Base-by-base conservation (phyloP, 2,888 invertebrate genomes). In the Seira musarum region DNA sequence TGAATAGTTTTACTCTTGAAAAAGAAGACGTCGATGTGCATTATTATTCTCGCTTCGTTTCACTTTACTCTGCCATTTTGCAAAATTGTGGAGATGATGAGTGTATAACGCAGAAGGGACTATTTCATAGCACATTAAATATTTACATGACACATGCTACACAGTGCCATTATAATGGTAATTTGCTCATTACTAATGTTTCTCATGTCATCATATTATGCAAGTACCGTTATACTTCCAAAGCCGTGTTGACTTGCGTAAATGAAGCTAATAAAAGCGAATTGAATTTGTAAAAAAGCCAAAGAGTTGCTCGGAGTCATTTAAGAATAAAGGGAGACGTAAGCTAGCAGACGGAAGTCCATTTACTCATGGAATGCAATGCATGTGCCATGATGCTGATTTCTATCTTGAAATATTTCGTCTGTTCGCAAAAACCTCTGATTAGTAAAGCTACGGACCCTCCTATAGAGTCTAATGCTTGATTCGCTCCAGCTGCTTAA, bases 171-270 rank as follows among this genome's bases (percentile, higher is more conserved):
- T 53, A 53, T 53, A 53, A 53, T 53, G 53, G 3, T 53, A 53
- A 53, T 53, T 53, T 53, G 53, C 53, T 53, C 53, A 53, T 53
- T 53, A 53, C 53, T 53, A 13, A 53, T 53, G 53, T 53, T 53
- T 13, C 53, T 53, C 53, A 53, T 53, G 53, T 40, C 40, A 40
- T 40, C 40, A 40, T 40, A n/a, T n/a, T n/a, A n/a, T 13, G 40
- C 40, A 40, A 6, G 13, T 13, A 53, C 17, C 53, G n/a, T 30
- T 53, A 15, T 8, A 53, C 53, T 53, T 13, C 17, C 8, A 30
- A 30, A 5, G 30, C 30, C 30, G 3, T 5, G 30, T 8, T 8
- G 17, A 3, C 17, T 3, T 8, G 13, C 3, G 53, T 53, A 53
- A 53, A 53, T 17, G 53, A 53, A 53, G 53, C 17, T 53, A 53